These are phyloP conservation scores for Drosophila kuntzei DNA, from an alignment of 2,888 invertebrate genomes.

Conservation along the genomic window DNA sequence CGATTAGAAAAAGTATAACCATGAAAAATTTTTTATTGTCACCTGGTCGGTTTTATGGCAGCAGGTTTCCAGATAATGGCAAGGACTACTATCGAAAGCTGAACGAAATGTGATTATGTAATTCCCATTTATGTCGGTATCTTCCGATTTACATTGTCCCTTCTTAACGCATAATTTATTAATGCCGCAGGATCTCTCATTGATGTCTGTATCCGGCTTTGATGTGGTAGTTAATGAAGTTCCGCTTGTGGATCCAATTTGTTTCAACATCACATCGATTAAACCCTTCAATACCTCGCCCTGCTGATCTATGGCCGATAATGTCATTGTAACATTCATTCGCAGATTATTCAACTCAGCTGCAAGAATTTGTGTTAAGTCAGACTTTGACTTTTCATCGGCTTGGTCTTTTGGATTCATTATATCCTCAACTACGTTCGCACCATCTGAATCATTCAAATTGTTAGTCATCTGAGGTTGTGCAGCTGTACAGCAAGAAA, in stretches of 20 bases:
- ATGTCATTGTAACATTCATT: not conserved
- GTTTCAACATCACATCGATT: not conserved
- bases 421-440: not conserved
- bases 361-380: not conserved
- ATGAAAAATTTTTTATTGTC: not conserved
- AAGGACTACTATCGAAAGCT: not conserved
- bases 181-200: not conserved
- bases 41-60: conserved; percentile 16
- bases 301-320: not conserved
- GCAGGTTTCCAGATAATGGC: conserved; percentile 11
- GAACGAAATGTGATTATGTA: not conserved
- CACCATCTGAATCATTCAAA: accelerated
- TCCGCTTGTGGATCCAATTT: not conserved
- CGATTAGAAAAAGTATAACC: not conserved
- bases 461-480: no score
- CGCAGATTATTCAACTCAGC: conserved; percentile 2
- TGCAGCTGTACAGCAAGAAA: not conserved
- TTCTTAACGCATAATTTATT: not conserved
- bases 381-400: not conserved
- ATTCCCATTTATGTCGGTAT: not conserved
- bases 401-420: not conserved
- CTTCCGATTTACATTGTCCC: conserved; percentile 4
- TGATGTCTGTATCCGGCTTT: not conserved
- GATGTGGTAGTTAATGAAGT: not conserved
- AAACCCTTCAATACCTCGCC: not conserved